phyloP scores from a whole-genome alignment of 2,113 vertebrate genomes.

The Macheiramphus alcinus region DNA sequence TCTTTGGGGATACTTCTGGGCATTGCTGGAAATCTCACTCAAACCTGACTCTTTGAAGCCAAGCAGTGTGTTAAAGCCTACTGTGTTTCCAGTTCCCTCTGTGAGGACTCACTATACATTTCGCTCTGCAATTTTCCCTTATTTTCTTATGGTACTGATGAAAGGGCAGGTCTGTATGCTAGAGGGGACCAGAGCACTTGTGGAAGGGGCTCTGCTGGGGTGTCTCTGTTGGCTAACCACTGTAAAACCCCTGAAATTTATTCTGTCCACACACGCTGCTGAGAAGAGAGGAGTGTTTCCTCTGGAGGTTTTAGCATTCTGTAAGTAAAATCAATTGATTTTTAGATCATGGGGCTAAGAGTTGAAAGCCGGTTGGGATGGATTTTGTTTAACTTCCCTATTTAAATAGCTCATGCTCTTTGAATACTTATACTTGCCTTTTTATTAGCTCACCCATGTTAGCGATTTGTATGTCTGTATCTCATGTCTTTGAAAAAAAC shows the following conservation, averaged over 20 bases:
- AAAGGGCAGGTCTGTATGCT: not conserved
- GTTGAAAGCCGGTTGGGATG: not conserved
- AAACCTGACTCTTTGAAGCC: not conserved
- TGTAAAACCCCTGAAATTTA: not conserved
- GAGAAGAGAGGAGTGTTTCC: not conserved
- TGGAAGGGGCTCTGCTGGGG: not conserved
- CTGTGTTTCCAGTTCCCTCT: not conserved
- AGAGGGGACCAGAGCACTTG: not conserved
- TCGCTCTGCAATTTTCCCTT: not conserved
- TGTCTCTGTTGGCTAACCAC: not conserved
- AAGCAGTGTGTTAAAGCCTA: not conserved
- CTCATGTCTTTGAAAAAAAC: not conserved
- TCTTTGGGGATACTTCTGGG: not conserved
- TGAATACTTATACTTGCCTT: not conserved
- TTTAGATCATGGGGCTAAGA: not conserved
- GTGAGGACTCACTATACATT: not conserved
- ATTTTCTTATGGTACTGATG: not conserved
- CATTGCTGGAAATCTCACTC: not conserved
- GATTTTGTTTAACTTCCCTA: slow-evolving; percentile 14
- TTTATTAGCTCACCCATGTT: not conserved
- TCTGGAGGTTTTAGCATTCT: not conserved
- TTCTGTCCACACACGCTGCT: not conserved
- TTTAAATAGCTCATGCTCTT: not conserved
- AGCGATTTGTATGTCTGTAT: not conserved
- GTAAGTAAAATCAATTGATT: not conserved